A percentile compares a stretch with the other conserved stretches of the same genome.
Conservation (phyloP, 2,113 vertebrate species). For the Riparia riparia region DNA sequence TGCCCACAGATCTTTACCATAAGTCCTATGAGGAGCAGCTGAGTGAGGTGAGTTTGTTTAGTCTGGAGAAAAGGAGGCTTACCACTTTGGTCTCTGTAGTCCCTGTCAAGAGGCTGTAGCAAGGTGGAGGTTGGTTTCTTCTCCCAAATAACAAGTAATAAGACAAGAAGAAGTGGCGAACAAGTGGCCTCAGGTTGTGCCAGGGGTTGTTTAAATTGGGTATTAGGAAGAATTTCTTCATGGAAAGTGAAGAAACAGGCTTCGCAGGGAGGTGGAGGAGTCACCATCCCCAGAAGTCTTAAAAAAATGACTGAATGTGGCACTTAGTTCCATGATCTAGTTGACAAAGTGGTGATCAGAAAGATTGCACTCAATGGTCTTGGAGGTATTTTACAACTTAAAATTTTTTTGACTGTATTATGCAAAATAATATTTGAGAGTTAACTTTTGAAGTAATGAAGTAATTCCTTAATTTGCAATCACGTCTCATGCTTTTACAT, state of each 20-base stretch:
- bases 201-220: not conserved
- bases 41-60: not conserved
- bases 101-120: not conserved
- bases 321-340: too few species aligned
- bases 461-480: not conserved
- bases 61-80: not conserved
- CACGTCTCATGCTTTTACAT: not conserved
- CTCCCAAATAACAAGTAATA: not conserved
- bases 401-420: not conserved
- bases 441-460: not conserved
- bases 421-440: not conserved
- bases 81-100: not conserved
- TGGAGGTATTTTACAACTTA: not conserved
- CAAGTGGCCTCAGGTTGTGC: not conserved
- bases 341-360: not conserved
- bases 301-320: not conserved
- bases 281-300: not conserved
- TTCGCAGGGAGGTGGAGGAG: not conserved
- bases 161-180: not conserved
- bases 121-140: accelerated
- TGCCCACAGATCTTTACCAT: not conserved
- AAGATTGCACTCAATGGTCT: not conserved
- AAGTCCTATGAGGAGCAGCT: not conserved
- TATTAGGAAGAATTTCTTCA: not conserved
- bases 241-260: not conserved